Percentiles rank a stretch among this genome's conserved stretches.
phyloP scores from a whole-genome alignment of 2,888 invertebrate species.

The Trachelus troglodyta region DNA sequence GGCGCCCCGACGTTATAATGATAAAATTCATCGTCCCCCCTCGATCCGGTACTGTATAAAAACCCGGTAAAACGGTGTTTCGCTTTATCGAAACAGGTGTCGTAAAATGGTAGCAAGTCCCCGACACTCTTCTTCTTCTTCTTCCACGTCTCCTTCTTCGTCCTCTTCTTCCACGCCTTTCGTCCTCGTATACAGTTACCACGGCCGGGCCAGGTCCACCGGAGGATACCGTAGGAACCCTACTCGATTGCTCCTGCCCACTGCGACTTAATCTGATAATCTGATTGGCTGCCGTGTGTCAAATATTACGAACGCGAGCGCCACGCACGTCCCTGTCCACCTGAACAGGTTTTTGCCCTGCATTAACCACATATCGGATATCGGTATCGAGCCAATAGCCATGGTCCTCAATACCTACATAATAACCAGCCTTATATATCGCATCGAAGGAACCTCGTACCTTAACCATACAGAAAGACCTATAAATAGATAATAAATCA shows the following conservation, averaged over 20 bases:
- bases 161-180: constrained; percentile 14
- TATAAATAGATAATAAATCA: too few relatives aligned
- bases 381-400: too few relatives aligned
- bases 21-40: background rate
- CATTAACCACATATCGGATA: background rate
- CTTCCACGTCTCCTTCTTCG: constrained; percentile 12
- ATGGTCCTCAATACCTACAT: too few relatives aligned
- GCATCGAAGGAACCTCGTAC: too few relatives aligned
- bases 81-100: constrained; percentile 25
- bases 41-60: constrained; percentile 2
- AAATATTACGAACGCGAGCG: constrained; percentile 55
- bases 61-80: constrained; percentile 9
- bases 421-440: too few relatives aligned
- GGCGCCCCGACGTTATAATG: constrained; percentile 1
- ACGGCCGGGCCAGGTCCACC: too few relatives aligned
- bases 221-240: too few relatives aligned
- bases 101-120: constrained; percentile 25
- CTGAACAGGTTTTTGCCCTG: constrained; percentile 3
- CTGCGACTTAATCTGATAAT: constrained; percentile 57
- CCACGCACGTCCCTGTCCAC: constrained; percentile 11
- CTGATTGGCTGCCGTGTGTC: constrained; percentile 59
- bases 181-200: constrained; percentile 7
- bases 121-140: constrained; percentile 16
- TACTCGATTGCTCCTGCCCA: too few relatives aligned
- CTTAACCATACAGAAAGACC: too few relatives aligned